These are phyloP conservation scores for Ceratothoa steindachneri DNA, from an alignment of 2,888 invertebrate genomes.

Conservation along the genomic window DNA sequence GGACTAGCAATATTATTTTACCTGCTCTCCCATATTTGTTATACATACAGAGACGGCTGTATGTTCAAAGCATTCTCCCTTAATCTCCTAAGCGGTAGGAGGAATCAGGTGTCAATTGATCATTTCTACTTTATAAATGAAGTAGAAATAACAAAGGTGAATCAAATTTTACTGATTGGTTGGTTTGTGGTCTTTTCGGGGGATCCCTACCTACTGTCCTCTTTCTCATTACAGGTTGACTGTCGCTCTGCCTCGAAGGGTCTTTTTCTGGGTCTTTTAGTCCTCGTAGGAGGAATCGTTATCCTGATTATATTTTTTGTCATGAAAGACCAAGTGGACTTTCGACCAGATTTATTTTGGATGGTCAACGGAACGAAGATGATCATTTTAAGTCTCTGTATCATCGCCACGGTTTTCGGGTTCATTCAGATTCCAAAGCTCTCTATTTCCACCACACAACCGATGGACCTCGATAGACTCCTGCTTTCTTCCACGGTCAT, in stretches of 20 bases:
- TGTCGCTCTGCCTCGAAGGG: slow-evolving; percentile 59
- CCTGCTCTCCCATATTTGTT: too few species aligned
- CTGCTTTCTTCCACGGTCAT: slow-evolving; percentile 55
- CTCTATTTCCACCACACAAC: slow-evolving; percentile 53
- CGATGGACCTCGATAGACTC: slow-evolving; percentile 54
- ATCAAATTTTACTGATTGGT: too few species aligned
- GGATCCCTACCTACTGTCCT: too few species aligned
- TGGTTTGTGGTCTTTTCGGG: too few species aligned
- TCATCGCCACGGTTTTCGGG: slow-evolving; percentile 55
- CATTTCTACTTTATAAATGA: too few species aligned
- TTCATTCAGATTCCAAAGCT: slow-evolving; percentile 55
- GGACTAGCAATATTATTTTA: too few species aligned
- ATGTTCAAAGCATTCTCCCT: too few species aligned
- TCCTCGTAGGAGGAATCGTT: slow-evolving; percentile 58
- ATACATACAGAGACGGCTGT: too few species aligned
- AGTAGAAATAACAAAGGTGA: too few species aligned
- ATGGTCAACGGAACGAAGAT: slow-evolving; percentile 56
- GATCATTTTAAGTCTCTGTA: slow-evolving; percentile 54
- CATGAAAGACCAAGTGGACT: slow-evolving; percentile 57
- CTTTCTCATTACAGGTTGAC: slow-evolving; percentile 51
- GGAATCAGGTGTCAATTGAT: too few species aligned
- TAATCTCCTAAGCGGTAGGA: too few species aligned
- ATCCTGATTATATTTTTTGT: slow-evolving; percentile 59
- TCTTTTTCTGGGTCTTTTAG: slow-evolving; percentile 58
- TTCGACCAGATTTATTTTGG: slow-evolving; percentile 57